These are phyloP conservation scores for Aphidius colemani DNA, from an alignment of 2,888 invertebrate genomes.

Conservation along the genomic window DNA sequence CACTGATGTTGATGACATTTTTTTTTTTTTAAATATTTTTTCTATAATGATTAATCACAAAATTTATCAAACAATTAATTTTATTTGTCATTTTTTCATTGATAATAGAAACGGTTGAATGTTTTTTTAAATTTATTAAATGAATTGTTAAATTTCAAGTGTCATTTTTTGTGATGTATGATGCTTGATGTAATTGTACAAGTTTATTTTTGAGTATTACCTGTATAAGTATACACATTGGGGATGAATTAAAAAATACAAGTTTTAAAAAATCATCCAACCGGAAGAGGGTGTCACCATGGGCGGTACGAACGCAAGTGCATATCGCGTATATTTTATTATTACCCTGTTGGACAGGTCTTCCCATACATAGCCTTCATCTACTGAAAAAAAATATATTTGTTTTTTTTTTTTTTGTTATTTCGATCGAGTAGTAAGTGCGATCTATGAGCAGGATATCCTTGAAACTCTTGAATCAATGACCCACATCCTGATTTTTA, in stretches of 20 bases:
- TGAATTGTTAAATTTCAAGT: no score
- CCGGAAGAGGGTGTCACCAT: conserved; percentile 55
- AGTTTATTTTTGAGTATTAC: neutral
- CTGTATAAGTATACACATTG: neutral
- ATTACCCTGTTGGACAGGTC: no score
- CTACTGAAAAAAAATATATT: neutral
- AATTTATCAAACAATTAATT: no score
- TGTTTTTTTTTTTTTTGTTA: conserved; percentile 38
- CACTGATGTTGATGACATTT: neutral
- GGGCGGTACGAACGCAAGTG: conserved; percentile 51
- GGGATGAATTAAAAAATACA: no score
- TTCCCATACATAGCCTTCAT: no score
- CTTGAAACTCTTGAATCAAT: conserved; percentile 48
- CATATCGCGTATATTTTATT: conserved; percentile 42
- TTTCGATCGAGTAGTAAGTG: conserved; percentile 31
- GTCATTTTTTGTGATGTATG: neutral
- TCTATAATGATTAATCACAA: neutral
- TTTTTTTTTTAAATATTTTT: neutral
- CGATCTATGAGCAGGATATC: conserved; percentile 54
- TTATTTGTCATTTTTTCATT: no score
- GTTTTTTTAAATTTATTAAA: no score
- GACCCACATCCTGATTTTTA: conserved; percentile 46
- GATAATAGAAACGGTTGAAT: no score
- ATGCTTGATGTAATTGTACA: neutral
- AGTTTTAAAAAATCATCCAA: conserved; percentile 38